Conservation (phyloP, 2,113 vertebrate genomes). For the Paralichthys olivaceus region DNA sequence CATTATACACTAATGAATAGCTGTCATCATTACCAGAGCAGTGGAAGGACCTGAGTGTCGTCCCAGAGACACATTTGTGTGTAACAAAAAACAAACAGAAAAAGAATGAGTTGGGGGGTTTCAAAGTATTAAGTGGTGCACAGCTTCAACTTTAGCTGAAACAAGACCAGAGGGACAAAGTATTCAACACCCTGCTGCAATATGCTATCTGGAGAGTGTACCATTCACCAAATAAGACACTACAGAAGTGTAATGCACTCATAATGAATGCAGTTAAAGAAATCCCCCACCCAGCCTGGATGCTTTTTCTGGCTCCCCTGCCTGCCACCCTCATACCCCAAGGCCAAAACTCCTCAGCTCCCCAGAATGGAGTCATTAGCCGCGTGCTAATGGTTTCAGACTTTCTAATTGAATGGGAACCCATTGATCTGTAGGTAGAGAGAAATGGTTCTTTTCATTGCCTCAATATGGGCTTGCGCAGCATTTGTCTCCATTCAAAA, state of each 20-base stretch:
- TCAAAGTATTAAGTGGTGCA: conserved; percentile 16
- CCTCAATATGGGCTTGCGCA: conserved; percentile 91
- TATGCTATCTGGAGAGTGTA: conserved; percentile 65
- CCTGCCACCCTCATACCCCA: conserved; percentile 64
- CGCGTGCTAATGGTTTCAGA: conserved; percentile 95
- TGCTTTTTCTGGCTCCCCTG: conserved; percentile 67
- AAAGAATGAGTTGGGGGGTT: conserved; percentile 7
- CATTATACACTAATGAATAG: conserved; percentile 65
- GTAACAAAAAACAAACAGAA: conserved; percentile 32
- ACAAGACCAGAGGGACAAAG: conserved; percentile 59
- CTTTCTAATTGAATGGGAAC: conserved; percentile 99
- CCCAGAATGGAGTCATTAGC: conserved; percentile 83
- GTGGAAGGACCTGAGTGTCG: conserved; percentile 33
- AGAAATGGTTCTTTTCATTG: conserved; percentile 98
- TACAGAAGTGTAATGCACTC: conserved; percentile 74
- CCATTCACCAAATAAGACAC: conserved; percentile 66
- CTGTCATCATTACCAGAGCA: conserved; percentile 58
- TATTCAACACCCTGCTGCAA: conserved; percentile 66
- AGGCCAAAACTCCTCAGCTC: conserved; percentile 75
- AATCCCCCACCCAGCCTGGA: conserved; percentile 66
- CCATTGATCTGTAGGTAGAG: conserved; percentile 99
- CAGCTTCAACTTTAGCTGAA: conserved; percentile 55
- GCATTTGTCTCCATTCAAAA: conserved; percentile 96
- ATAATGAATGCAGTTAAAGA: conserved; percentile 80
- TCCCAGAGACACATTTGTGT: not conserved